Conservation (phyloP, 2,888 invertebrate genomes). For the Caenorhabditis sp. region DNA sequence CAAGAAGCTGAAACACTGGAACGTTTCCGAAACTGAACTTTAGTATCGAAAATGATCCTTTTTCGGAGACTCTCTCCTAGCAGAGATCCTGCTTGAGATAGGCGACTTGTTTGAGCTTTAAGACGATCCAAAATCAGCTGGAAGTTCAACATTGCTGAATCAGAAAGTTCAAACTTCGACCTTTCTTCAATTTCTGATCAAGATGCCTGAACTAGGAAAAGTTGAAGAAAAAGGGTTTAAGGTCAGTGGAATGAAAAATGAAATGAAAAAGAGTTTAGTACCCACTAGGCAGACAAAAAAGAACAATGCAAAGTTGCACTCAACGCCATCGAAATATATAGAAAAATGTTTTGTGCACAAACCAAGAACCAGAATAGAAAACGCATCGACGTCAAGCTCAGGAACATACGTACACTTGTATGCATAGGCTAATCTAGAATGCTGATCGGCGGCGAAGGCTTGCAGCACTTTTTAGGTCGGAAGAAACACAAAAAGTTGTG, state of each 20-base stretch:
- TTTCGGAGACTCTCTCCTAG: no score
- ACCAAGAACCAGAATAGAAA: slow-evolving; percentile 39
- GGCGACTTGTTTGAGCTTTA: neutral
- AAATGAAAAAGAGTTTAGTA: slow-evolving; percentile 23
- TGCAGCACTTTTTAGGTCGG: slow-evolving; percentile 50
- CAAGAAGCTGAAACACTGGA: neutral
- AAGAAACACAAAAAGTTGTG: slow-evolving; percentile 48
- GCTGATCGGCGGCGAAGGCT: slow-evolving; percentile 42
- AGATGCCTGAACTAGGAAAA: neutral
- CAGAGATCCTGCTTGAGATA: slow-evolving; percentile 4
- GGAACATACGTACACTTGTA: slow-evolving; percentile 51
- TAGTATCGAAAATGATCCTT: neutral
- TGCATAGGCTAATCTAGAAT: slow-evolving; percentile 62
- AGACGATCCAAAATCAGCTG: neutral
- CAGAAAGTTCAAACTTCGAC: neutral
- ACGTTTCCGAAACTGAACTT: slow-evolving; percentile 6
- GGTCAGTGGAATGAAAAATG: slow-evolving; percentile 25
- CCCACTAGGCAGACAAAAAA: slow-evolving; percentile 21
- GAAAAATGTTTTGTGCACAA: slow-evolving; percentile 18
- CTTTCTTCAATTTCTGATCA: neutral
- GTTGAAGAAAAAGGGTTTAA: slow-evolving; percentile 2
- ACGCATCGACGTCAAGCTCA: slow-evolving; percentile 39
- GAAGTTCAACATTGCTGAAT: neutral
- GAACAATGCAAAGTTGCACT: slow-evolving; percentile 52
- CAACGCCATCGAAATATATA: slow-evolving; percentile 15